Conservation (phyloP, 2,888 invertebrate species). For the Portevinia maculata region DNA sequence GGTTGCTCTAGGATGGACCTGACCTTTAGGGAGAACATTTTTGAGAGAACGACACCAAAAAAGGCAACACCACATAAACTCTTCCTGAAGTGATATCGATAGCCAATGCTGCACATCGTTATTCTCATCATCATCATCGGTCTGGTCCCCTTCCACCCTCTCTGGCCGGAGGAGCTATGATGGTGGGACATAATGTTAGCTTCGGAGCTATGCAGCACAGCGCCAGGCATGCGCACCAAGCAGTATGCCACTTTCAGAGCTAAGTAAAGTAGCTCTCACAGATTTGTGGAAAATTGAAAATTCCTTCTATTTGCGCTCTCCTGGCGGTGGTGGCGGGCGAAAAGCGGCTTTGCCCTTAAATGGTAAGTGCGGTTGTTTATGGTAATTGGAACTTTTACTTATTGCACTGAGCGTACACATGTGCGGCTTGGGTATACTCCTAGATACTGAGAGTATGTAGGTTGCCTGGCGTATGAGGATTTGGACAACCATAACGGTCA, state of each 20-base stretch:
- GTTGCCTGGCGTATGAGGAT: slow-evolving; percentile 55
- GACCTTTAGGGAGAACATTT: slow-evolving; percentile 68
- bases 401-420: slow-evolving; percentile 56
- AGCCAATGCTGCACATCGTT: slow-evolving; percentile 33
- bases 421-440: slow-evolving; percentile 16
- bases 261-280: slow-evolving; percentile 54
- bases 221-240: slow-evolving; percentile 15
- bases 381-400: slow-evolving; percentile 75
- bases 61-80: slow-evolving; percentile 49
- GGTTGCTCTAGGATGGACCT: slow-evolving; percentile 52
- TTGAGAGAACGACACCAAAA: slow-evolving; percentile 58
- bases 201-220: slow-evolving; percentile 23
- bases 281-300: slow-evolving; percentile 71
- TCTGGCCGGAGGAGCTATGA: slow-evolving; percentile 10
- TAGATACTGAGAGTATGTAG: slow-evolving; percentile 64
- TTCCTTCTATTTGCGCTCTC: slow-evolving; percentile 59
- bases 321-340: slow-evolving; percentile 50
- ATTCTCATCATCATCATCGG: slow-evolving; percentile 39
- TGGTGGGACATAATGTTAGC: slow-evolving; percentile 44
- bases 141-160: slow-evolving; percentile 28
- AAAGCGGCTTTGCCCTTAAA: slow-evolving; percentile 71
- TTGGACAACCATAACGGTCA: slow-evolving; percentile 64
- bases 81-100: slow-evolving; percentile 62
- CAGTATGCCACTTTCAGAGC: slow-evolving; percentile 47
- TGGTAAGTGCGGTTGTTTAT: slow-evolving; percentile 74